Conservation (phyloP, 2,797 vertebrate species). For the Sciaenops ocellatus region DNA sequence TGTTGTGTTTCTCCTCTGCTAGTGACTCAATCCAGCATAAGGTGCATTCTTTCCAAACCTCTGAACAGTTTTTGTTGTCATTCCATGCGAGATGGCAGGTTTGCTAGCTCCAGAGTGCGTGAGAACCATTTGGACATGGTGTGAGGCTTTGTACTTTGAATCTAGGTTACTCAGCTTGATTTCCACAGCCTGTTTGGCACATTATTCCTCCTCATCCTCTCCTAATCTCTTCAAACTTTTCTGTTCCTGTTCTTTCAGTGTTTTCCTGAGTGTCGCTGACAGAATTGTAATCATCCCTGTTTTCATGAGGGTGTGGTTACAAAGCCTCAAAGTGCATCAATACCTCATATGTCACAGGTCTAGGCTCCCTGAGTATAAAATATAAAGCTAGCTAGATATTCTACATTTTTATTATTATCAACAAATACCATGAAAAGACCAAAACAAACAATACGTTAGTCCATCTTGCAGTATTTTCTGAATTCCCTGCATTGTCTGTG, state of each 20-base stretch:
- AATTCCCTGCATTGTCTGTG: neutral
- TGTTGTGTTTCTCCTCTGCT: constrained; percentile 55
- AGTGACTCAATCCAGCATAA: constrained; percentile 43
- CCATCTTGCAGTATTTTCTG: neutral
- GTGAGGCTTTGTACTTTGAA: constrained; percentile 65
- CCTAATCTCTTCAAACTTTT: constrained; percentile 41
- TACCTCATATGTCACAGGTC: neutral
- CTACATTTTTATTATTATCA: neutral
- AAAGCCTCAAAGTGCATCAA: constrained; percentile 2
- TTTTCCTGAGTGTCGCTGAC: constrained; percentile 13
- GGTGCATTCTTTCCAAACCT: constrained; percentile 52
- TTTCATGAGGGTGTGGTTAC: constrained; percentile 1
- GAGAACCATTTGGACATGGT: constrained; percentile 67
- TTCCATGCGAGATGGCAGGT: constrained; percentile 61
- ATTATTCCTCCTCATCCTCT: constrained; percentile 44
- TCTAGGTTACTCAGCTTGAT: constrained; percentile 58
- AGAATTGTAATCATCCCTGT: constrained; percentile 9
- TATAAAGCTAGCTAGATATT: neutral
- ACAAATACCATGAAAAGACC: constrained; percentile 2
- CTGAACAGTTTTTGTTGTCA: constrained; percentile 55
- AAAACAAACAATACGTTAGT: neutral
- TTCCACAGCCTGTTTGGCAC: constrained; percentile 61
- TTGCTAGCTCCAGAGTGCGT: constrained; percentile 49
- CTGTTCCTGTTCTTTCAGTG: constrained; percentile 26
- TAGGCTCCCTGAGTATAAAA: neutral